Base-by-base conservation (phyloP, 2,797 vertebrate species). In the Pseudochromis fuscus region DNA sequence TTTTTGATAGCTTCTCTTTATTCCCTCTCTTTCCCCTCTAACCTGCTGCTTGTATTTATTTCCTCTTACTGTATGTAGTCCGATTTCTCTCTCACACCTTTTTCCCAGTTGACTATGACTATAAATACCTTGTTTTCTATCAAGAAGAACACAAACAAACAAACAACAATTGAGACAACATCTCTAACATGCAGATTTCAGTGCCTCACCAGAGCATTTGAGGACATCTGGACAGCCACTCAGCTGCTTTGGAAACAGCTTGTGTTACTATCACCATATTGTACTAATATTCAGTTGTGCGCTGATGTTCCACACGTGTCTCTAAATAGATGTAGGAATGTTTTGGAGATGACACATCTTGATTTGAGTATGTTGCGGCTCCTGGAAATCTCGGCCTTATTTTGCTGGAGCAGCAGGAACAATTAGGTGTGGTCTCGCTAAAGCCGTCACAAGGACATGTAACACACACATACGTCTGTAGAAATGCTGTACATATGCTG, bases 1-100 rank as follows among this genome's bases (percentile, higher is more conserved):
- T 80, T 87, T 90, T 86, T 88, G 67, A 84, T 86, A 66, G 69
- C 72, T 75, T 77, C 52, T 85, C 65, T 79, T 52, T 42, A n/a
- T 35, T 75, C 13, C 57, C 1, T 19, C 27, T 40, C 45, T 42
- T 16, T 42, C 25, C 37, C n/a, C 33, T 42, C 60, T 24, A 78
- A 33, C 40, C 24, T 21, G 3, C 16, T n/a, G 18, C 31, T 40
- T 35, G 46, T 59, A 49, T 27, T 31, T 7, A 19, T 67, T 62
- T 55, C 24, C 8, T 16, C 23, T 13, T 13, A 4, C 21, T 49
- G 4, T 62, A 11, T 25, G 11, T 9, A 28, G 0, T 48, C 30
- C 48, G 0, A 15, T 38, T 16, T 45, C 19, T 46, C 11, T 23
- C 16, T 40, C 4, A 15, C 24, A 27, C 4, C 24, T 4, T 21